Evolutionary conservation across 2,797 vertebrate genomes (phyloP), one percentile per base, ranked within the genome.

Genomic region (Falco biarmicus): DNA sequence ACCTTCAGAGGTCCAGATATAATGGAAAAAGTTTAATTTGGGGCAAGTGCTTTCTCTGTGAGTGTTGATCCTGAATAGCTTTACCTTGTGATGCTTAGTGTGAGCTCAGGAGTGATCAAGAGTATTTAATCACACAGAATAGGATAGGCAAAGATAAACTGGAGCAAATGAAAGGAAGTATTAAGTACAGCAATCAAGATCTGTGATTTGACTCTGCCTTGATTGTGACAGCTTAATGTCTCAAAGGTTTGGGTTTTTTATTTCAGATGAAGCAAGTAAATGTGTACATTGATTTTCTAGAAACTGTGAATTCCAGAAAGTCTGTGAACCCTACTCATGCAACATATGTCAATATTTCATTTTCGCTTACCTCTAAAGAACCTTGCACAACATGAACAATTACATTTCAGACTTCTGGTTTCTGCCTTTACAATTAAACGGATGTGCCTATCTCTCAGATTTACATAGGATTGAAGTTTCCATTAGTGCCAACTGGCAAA

Each of bases 261-360:
- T 86, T 96, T 60, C 34, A 84, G 54, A 56, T 56, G 31, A 87
- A 76, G 15, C 5, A 63, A 76, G 32, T 59, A 89, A 87, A 82
- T 0, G 0, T 0, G 1, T 76, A 6, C 2, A 2, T 43, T 73
- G 15, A 66, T 70, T 84, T 93, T 7, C 14, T 60, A 64, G 39
- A 61, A 84, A 71, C 15, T 74, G 15, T 68, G 51, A 91, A 89
- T 71, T 69, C 22, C 31, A 59, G 48, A 77, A 84, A 74, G 21
- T 39, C 28, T 84, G 8, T 59, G 59, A 82, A 84, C 11, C 7
- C 2, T 41, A 51, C 13, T 84, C 24, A 5, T 39, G 34, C 3
- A 9, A 51, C 29, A 15, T 45, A 77, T 14, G 20, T 31, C 48
- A 85, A 77, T 45, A 61, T 71, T 84, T 71, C 43, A 20, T 31